These are phyloP conservation scores for Yponomeuta malinellus DNA, from an alignment of 2,888 invertebrate genomes.

Conservation along the genomic window DNA sequence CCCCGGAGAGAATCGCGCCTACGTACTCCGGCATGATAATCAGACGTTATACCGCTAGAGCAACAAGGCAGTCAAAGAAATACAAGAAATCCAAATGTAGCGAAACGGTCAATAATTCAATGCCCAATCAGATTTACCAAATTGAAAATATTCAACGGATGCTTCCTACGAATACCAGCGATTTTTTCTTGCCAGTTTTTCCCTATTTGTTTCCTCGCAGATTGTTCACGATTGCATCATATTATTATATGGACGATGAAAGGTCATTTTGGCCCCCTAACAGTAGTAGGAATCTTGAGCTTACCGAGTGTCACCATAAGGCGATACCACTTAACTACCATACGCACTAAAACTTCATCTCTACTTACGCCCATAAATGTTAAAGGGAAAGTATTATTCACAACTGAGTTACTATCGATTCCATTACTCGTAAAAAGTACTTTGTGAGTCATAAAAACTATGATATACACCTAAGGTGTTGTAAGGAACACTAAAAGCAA, in stretches of 20 bases:
- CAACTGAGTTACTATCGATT: neutral
- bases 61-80: neutral
- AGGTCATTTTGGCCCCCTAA: no score
- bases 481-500: no score
- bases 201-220: neutral
- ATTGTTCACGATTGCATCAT: neutral
- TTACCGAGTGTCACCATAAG: no score
- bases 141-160: neutral
- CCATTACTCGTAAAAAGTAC: neutral
- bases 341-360: neutral
- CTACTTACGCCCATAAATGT: neutral
- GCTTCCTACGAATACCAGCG: neutral
- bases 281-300: no score
- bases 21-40: no score
- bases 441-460: neutral
- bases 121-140: neutral
- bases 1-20: no score
- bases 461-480: no score
- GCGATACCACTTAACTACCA: neutral
- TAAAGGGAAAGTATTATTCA: neutral
- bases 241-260: no score
- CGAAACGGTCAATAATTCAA: neutral
- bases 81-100: neutral
- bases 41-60: neutral
- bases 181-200: neutral